These are phyloP conservation scores for Fukomys damarensis DNA, from an alignment of 2,113 vertebrate genomes.

Conservation along the genomic window DNA sequence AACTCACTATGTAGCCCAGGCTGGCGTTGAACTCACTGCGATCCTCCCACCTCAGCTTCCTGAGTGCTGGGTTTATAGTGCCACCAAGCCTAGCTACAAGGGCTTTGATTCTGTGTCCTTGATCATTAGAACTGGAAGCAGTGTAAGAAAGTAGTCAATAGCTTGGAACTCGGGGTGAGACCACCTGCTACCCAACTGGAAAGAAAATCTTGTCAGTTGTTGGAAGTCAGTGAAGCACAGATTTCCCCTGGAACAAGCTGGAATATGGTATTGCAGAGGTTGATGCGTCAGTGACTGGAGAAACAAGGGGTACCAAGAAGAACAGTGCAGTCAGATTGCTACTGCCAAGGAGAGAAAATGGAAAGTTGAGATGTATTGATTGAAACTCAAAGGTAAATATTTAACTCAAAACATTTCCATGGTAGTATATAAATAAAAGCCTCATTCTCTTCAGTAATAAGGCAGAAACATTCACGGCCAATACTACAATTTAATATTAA, in stretches of 20 bases:
- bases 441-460: background rate
- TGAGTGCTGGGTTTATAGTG: too few relatives aligned
- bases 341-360: background rate
- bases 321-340: background rate
- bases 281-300: background rate
- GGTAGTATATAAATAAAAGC: background rate
- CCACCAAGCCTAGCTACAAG: too few relatives aligned
- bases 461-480: background rate
- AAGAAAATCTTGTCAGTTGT: background rate
- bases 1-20: too few relatives aligned
- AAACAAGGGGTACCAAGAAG: background rate
- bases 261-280: background rate
- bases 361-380: background rate
- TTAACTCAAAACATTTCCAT: background rate
- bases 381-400: background rate
- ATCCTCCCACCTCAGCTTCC: too few relatives aligned
- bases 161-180: background rate
- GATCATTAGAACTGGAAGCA: background rate
- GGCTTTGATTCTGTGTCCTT: background rate
- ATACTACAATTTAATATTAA: background rate
- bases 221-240: background rate
- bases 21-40: too few relatives aligned
- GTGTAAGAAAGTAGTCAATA: background rate
- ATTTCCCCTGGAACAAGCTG: too few relatives aligned
- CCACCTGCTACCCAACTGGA: background rate